These are phyloP conservation scores for Indri indri DNA, from an alignment of 2,113 vertebrate species.

Conservation along the genomic window DNA sequence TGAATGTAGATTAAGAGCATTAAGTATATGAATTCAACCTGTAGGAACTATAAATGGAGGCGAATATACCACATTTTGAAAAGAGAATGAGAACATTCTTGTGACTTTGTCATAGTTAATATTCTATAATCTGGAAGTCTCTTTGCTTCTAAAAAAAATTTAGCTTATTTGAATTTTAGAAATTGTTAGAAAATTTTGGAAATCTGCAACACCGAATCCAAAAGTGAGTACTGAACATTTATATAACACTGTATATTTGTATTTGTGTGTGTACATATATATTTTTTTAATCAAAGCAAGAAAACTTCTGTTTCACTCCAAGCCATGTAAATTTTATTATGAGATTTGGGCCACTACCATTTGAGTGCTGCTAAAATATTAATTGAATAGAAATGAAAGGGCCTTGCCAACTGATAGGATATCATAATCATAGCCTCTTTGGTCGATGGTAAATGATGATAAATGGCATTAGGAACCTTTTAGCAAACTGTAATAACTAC, in stretches of 20 bases:
- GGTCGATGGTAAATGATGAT: constrained; percentile 93
- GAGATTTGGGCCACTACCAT: constrained; percentile 84
- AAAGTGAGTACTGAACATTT: constrained; percentile 16
- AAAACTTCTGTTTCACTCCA: constrained; percentile 59
- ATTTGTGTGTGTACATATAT: fast-evolving
- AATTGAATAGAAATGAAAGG: constrained; percentile 92
- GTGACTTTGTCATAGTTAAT: neutral
- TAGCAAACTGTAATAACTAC: constrained; percentile 92
- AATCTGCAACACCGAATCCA: constrained; percentile 59
- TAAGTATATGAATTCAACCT: constrained; percentile 66
- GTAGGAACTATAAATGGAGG: constrained; percentile 48
- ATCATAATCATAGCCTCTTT: constrained; percentile 90
- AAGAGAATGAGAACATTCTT: neutral
- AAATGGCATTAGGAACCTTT: constrained; percentile 94
- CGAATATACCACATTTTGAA: constrained; percentile 24
- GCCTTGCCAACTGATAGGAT: constrained; percentile 88
- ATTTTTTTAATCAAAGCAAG: constrained; percentile 57
- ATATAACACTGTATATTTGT: neutral
- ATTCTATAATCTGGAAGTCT: neutral
- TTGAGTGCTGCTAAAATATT: constrained; percentile 92
- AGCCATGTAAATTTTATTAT: constrained; percentile 87
- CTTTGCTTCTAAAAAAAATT: neutral
- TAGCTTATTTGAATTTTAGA: constrained; percentile 45
- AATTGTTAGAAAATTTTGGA: constrained; percentile 57
- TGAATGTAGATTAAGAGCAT: constrained; percentile 39